Percentiles rank a stretch among this genome's conserved stretches.
Conservation (phyloP, 2,113 vertebrate species). For the Lontra canadensis region DNA sequence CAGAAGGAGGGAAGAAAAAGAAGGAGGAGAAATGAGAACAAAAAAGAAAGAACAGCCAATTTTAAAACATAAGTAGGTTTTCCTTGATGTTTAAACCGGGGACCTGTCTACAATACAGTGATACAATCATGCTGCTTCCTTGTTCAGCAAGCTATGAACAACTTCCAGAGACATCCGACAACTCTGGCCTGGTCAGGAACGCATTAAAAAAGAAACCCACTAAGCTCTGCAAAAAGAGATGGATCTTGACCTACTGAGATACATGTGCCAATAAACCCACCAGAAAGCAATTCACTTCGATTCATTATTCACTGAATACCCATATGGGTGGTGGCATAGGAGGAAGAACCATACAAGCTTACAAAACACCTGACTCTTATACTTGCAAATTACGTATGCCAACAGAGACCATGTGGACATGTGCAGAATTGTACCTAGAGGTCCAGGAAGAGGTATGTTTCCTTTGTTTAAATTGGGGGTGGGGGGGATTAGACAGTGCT, state of each 20-base stretch:
- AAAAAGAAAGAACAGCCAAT: not conserved
- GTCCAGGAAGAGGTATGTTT: not conserved
- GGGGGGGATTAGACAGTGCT: not conserved
- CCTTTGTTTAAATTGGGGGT: not conserved
- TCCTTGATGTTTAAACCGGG: slow-evolving; percentile 19
- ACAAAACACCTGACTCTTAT: not conserved
- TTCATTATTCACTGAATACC: slow-evolving; percentile 10
- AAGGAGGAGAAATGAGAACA: not conserved
- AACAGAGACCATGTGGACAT: not conserved
- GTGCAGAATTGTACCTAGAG: not conserved
- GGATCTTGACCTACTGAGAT: slow-evolving; percentile 21
- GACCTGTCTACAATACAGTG: not conserved
- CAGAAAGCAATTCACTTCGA: slow-evolving; percentile 40
- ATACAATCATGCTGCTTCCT: not conserved
- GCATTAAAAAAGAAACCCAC: slow-evolving; percentile 43
- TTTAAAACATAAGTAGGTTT: not conserved
- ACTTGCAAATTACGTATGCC: not conserved
- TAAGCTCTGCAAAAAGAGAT: slow-evolving; percentile 32
- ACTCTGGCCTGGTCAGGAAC: slow-evolving; percentile 29
- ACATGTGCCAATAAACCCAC: slow-evolving; percentile 44
- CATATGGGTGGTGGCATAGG: not conserved
- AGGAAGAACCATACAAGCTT: not conserved
- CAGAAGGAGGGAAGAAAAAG: not conserved
- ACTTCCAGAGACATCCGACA: slow-evolving; percentile 38
- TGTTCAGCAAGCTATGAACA: slow-evolving; percentile 60